Base-by-base conservation (phyloP, 2,888 invertebrate species). In the Emmelina monodactyla region DNA sequence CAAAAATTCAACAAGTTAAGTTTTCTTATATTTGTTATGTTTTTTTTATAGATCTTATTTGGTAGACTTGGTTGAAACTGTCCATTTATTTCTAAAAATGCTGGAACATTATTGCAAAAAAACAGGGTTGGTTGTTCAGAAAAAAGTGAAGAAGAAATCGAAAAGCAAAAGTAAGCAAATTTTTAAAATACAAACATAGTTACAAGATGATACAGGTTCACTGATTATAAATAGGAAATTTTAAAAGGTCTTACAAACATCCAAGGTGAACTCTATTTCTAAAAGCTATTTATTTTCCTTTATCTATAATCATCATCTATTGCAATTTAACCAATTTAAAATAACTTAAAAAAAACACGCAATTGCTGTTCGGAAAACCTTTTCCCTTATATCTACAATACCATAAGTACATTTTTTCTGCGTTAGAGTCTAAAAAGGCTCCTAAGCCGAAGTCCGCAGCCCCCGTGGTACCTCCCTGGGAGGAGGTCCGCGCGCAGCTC, bases 71-170 rank as follows among this genome's bases (percentile, higher is more conserved):
- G 81, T 96, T 5, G 93, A 95, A 67, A 92, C 94, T 0, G 88
- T 89, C 28, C 95, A 97, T 65, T 82, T 95, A 40, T 97, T 94
- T 63, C 63, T 97, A 39, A 94, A 93, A 83, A 89, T 96, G 87
- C 78, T 97, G 57, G 92, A 96, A 53, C 72, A 79, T 50, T 88
- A 82, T 54, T 87, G 88, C 55, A 83, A 83, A 65, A 85, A 66
- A 49, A 79, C 73, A 41, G 84, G 79, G 3, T 70, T 91, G 22
- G 81, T 94, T 9, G 88, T 92, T 3, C 90, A 90, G 55, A 86
- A 87, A 57, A 86, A 84, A 61, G 83, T 75, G 16, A 56, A 64
- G 11, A 73, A 61, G 49, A 78, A 68, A 47, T 55, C 62, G 28
- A 83, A 80, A 55, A 68, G 73, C 32, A 83, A 80, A 54, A 78